Evolutionary conservation across 2,797 vertebrate species (phyloP), one percentile per base, ranked within the genome.

Genomic region (Muraenolepis orangiensis): DNA sequence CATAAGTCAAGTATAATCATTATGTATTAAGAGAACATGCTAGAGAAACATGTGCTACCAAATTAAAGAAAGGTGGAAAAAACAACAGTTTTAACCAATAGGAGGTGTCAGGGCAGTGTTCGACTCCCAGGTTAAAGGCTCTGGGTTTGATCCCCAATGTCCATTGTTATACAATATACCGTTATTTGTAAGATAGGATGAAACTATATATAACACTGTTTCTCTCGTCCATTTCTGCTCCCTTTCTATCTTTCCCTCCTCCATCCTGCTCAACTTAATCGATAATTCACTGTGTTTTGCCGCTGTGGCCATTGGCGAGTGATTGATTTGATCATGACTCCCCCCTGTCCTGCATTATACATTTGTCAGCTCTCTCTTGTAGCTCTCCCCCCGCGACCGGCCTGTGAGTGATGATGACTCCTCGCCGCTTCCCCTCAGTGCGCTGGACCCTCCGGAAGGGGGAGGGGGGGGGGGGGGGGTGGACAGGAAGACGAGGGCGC

Each of bases 281-380:
- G 28, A 67, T 29, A 30, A 31, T 61, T 30, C 51, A 23, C 3
- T 29, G 20, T 13, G 12, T 34, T 71, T 72, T 72, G 28, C 66
- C 51, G 68, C 70, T 34, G 78, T 67, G 74, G 30, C 80, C 78
- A 70, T 80, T 29, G 13, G 72, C 78, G 0, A 36, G 30, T 81
- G 82, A 85, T 87, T 81, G 78, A 81, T 89, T 86, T 86, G 74
- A 42, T 57, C 46, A 71, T 51, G 71, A 71, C 57, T 74, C 40
- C 71, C 73, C 78, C 70, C 83, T 29, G 68, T 83, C 66, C 66
- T 61, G 71, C 86, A 84, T 89, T 81, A 86, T 79, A 82, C 86
- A 84, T 85, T 84, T 83, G 84, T 85, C 74, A 80, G 66, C n/a
- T n/a, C n/a, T n/a, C n/a, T n/a, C n/a, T n/a, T 73, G 67, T 76